phyloP scores from a whole-genome alignment of 2,797 vertebrate species.

The Poeciliopsis presidionis region DNA sequence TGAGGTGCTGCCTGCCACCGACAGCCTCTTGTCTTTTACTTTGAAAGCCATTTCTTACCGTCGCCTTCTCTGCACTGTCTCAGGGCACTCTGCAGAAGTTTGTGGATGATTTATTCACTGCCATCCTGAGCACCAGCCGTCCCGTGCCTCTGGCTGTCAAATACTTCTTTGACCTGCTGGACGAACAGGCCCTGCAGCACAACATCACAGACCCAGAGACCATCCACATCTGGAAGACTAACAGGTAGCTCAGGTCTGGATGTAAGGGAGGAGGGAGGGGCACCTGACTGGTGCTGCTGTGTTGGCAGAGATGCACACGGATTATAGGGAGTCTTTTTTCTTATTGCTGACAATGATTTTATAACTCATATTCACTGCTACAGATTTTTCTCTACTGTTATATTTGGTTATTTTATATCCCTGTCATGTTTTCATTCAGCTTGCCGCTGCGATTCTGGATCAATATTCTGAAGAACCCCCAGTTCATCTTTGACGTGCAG shows the following conservation, averaged over 20 bases:
- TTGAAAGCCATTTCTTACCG: not conserved
- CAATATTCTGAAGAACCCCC: conserved; percentile 97
- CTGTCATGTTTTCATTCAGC: conserved; percentile 67
- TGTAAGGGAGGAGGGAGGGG: not conserved
- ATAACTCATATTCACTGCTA: not conserved
- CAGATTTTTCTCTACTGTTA: not conserved
- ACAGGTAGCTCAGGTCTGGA: conserved; percentile 82
- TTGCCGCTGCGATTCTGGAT: conserved; percentile 96
- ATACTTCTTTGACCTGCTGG: conserved; percentile 96
- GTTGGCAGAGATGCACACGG: too few species aligned
- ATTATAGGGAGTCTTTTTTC: not conserved
- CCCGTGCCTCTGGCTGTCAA: conserved; percentile 96
- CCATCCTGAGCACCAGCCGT: conserved; percentile 93
- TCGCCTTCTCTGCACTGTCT: not conserved
- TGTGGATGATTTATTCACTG: conserved; percentile 96
- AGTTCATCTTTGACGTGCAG: conserved; percentile 97
- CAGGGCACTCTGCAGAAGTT: conserved; percentile 98
- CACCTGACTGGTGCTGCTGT: not conserved
- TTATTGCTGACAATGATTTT: not conserved
- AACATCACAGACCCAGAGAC: conserved; percentile 92
- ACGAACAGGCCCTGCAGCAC: conserved; percentile 93
- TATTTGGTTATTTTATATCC: not conserved
- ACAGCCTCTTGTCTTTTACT: conserved; percentile 3
- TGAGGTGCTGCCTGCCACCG: not conserved
- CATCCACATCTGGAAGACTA: conserved; percentile 99